Base-by-base conservation (phyloP, 2,797 vertebrate genomes). In the Botia kubotai region DNA sequence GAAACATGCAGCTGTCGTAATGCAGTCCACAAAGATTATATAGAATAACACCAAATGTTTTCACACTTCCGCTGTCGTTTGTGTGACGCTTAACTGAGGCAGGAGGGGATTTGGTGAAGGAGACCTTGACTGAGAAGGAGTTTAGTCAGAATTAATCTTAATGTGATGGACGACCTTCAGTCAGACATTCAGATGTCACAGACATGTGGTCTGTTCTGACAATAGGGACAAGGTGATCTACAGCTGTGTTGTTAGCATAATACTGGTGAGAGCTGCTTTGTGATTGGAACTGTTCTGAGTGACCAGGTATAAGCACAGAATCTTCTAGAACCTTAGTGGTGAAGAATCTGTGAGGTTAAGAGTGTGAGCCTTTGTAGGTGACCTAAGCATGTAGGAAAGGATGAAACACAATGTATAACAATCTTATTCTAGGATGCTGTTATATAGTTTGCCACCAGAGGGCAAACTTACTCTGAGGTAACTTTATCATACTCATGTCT, bases 381-480 rank as follows among this genome's bases (percentile, higher is more conserved):
- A 14, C 21, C 58, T 57, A 26, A 29, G 4, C 6, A 46, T 10
- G 6, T 21, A 21, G 17, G 2, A 57, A 46, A 68, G 8, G 2
- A 65, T 65, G 29, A 10, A 65, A 33, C 6, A 14, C 16, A 46
- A 69, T 58, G 23, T 8, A 13, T 43, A 55, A 1, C 26, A 2
- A 23, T n/a, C 17, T 65, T 68, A 11, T 46, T 11, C 10, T 10
- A 10, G 29, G 33, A 36, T 88, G 90, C 82, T 80, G 57, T 91
- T 88, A 46, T 91, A 75, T 21, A 0, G n/a, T 76, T 80, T 19
- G 73, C 91, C 94, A 94, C 79, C 80, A 86, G 93, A 83, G 91
- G 93, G 92, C 92, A 88, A 83, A 83, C 87, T 91, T 72, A 85
- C 83, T 88, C 90, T 84, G 43, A 43, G 63, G 48, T 19, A 2